Conservation (phyloP, 2,113 vertebrate species). For the Saccopteryx bilineata region DNA sequence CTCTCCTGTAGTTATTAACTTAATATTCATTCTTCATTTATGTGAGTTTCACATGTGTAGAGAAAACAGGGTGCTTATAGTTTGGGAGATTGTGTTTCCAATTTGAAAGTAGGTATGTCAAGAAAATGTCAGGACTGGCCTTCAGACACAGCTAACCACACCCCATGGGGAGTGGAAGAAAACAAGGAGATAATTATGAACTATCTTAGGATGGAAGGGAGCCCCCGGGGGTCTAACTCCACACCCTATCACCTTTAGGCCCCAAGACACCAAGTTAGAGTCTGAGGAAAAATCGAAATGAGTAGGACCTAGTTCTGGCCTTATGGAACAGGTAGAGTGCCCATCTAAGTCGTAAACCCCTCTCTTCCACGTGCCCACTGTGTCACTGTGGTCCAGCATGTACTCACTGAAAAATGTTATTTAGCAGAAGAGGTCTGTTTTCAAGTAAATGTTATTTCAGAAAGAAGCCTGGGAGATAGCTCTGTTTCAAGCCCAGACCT, state of each 20-base stretch:
- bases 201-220: neutral
- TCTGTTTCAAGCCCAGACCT: neutral
- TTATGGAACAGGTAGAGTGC: neutral
- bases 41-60: neutral
- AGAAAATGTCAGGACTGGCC: neutral
- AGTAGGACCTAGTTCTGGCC: neutral
- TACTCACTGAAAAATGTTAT: neutral
- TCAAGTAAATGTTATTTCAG: neutral
- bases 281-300: neutral
- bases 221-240: neutral
- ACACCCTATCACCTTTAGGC: neutral
- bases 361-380: neutral
- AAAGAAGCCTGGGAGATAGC: neutral
- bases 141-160: neutral
- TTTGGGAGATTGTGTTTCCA: neutral
- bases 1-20: neutral
- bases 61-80: neutral
- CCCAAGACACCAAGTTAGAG: neutral
- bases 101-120: neutral
- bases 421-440: conserved; percentile 15
- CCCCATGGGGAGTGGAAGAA: neutral
- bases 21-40: neutral
- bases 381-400: neutral
- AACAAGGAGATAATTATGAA: neutral
- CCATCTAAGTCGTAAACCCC: accelerated